Evolutionary conservation across 2,797 vertebrate species (phyloP), one percentile per base, ranked within the genome.

Genomic region (Falco biarmicus): DNA sequence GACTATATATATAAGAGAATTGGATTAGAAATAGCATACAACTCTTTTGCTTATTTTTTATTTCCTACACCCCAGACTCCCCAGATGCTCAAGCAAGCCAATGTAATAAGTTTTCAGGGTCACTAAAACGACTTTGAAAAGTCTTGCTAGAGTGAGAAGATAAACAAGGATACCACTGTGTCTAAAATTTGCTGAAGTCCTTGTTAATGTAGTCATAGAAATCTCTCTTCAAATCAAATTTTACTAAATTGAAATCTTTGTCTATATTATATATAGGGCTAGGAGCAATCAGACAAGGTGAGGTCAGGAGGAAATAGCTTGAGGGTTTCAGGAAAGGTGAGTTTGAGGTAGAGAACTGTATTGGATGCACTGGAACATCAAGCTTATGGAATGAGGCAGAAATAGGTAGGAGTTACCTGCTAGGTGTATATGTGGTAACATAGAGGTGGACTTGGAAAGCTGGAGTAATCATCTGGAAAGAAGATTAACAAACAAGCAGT

Each of bases 391-490:
- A 80, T 47, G 45, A 89, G 21, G 32, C 5, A 76, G 51, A 84
- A 80, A 81, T 14, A 76, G 18, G 43, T 61, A 61, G 53, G 48
- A 89, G 32, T 56, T 79, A 95, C 64, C 88, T 92, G 70, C 34
- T 63, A 68, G 60, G 75, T 84, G 45, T 68, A 15, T 48, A 47
- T 75, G 53, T 89, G 77, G 34, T 75, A 88, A 13, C 86, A 73
- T 68, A 78, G 71, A 89, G 86, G 29, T 51, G 43, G 24, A 71
- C 37, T 75, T 75, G 68, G 75, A 93, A 94, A 75, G 45, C 45
- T 87, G 34, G 39, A 90, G 21, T 54, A 69, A 84, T 95, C 77
- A 80, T 92, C 80, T 95, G 95, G 90, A 95, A 95, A 95, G 64
- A 76, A 59, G 77, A 87, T 95, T 89, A 84, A 51, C 77, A 92